These are phyloP conservation scores for Xiphophorus couchianus DNA, from an alignment of 2,113 vertebrate species.

Conservation along the genomic window DNA sequence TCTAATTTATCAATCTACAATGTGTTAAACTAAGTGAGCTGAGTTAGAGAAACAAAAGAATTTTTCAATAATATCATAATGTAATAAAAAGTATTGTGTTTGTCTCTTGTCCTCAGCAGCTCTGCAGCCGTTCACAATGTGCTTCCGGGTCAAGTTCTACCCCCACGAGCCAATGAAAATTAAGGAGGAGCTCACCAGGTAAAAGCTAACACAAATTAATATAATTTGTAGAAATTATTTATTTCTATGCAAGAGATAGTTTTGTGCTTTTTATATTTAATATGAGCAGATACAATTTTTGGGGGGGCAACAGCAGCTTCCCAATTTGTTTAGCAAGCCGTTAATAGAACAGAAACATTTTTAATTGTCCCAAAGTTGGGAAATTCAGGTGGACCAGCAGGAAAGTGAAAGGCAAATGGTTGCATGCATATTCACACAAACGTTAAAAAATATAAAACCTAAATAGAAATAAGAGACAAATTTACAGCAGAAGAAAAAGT, in stretches of 20 bases:
- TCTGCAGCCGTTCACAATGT: conserved; percentile 98
- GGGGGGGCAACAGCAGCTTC: no score
- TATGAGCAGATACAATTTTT: no score
- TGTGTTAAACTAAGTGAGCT: neutral
- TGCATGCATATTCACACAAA: neutral
- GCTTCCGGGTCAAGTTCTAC: conserved; percentile 99
- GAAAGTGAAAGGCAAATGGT: neutral
- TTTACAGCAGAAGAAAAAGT: neutral
- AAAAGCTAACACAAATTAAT: conserved; percentile 31
- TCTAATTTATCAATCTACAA: neutral
- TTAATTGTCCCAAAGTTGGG: neutral
- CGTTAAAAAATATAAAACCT: neutral
- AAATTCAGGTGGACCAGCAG: neutral
- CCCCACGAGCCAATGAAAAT: conserved; percentile 98
- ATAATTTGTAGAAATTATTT: neutral
- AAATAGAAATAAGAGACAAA: neutral
- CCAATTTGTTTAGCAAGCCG: no score
- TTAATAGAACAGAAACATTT: neutral
- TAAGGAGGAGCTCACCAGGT: conserved; percentile 99
- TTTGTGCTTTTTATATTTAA: neutral
- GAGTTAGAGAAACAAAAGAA: neutral
- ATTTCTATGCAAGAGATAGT: neutral
- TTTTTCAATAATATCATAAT: neutral
- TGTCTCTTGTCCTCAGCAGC: conserved; percentile 80
- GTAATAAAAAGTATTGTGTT: neutral